phyloP scores from a whole-genome alignment of 2,888 invertebrate genomes.

The Pelosia muscerda region DNA sequence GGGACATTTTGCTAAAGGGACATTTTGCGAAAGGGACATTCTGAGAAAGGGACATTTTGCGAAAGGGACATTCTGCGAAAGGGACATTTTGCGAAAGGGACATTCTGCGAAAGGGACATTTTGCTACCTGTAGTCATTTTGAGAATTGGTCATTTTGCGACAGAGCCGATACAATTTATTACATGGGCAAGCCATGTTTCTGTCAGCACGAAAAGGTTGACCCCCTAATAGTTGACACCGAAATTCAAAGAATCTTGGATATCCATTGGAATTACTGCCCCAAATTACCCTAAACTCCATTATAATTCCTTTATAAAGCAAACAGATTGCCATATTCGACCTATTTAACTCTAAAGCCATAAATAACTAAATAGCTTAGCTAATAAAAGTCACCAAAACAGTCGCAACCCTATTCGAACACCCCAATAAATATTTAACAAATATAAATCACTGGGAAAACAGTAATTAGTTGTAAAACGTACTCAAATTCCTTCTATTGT shows the following conservation, averaged over 20 bases:
- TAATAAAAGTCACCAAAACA: constrained; percentile 15
- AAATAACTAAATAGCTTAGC: constrained; percentile 16
- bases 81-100: too few species aligned
- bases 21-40: too few species aligned
- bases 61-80: too few species aligned
- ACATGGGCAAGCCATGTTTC: neutral
- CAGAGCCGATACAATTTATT: too few species aligned
- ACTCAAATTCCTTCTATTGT: constrained; percentile 46
- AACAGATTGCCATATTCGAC: constrained; percentile 15
- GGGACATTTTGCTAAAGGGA: too few species aligned
- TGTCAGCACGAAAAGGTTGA: neutral
- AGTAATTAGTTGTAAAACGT: constrained; percentile 55
- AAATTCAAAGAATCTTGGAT: neutral
- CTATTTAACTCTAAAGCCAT: neutral
- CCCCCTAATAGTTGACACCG: neutral
- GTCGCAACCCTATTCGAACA: constrained; percentile 18
- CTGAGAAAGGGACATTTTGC: too few species aligned
- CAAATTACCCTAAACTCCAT: neutral
- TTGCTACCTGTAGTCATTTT: too few species aligned
- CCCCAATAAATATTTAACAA: constrained; percentile 53
- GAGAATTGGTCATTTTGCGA: too few species aligned
- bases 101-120: too few species aligned
- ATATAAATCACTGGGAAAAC: constrained; percentile 47
- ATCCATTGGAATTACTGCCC: neutral
- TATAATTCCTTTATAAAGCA: constrained; percentile 1